phyloP scores from a whole-genome alignment of 2,797 vertebrate species.

The Astyanax mexicanus region DNA sequence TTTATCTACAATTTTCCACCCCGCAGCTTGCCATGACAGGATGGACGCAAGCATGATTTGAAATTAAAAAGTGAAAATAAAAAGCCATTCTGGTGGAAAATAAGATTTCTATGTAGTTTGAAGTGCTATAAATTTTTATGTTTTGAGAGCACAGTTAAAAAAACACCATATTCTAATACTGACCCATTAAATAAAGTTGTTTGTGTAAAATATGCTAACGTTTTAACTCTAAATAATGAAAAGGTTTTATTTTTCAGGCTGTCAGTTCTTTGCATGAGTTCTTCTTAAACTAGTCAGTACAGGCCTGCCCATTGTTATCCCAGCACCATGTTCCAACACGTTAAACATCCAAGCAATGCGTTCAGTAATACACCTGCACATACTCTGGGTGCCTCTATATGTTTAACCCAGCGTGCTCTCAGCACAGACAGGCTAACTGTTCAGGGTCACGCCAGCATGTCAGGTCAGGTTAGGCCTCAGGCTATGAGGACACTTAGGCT shows the following conservation, averaged over 20 bases:
- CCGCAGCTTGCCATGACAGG: no score
- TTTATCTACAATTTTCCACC: no score
- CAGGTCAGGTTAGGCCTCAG: not conserved
- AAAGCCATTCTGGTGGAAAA: no score
- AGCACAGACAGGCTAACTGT: not conserved
- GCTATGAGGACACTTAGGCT: not conserved
- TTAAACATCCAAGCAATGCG: conserved; percentile 23
- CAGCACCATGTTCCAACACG: conserved; percentile 36
- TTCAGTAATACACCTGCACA: not conserved
- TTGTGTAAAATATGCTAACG: not conserved
- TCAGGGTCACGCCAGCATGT: not conserved
- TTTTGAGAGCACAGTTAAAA: no score
- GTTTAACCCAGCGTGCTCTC: not conserved
- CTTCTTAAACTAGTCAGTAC: conserved; percentile 1
- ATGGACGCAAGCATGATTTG: no score
- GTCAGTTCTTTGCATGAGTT: not conserved
- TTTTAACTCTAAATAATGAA: not conserved
- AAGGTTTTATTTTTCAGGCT: not conserved
- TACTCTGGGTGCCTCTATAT: not conserved
- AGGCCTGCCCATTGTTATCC: conserved; percentile 26
- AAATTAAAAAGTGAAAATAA: no score
- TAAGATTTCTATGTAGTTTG: no score
- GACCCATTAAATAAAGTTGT: no score
- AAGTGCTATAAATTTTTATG: no score
- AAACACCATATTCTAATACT: no score